phyloP scores from a whole-genome alignment of 2,888 invertebrate species.

The Omphaloscelis lunosa region DNA sequence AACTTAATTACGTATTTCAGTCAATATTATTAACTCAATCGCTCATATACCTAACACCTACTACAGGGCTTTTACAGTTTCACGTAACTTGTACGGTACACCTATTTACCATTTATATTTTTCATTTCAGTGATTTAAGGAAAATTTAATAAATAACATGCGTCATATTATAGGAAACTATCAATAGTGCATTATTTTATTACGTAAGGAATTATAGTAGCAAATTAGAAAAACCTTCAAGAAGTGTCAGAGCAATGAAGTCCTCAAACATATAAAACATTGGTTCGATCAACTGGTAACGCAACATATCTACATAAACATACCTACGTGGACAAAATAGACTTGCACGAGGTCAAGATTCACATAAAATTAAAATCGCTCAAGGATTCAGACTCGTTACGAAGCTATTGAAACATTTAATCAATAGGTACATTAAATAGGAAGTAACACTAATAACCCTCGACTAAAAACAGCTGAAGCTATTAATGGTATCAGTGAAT shows the following conservation, averaged over 20 bases:
- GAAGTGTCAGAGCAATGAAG: slow-evolving; percentile 17
- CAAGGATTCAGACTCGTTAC: slow-evolving; percentile 3
- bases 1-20: slow-evolving; percentile 22
- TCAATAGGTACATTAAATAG: slow-evolving; percentile 6
- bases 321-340: slow-evolving; percentile 15
- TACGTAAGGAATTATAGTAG: not conserved
- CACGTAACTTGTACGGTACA: slow-evolving; percentile 4
- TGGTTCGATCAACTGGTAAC: slow-evolving; percentile 8
- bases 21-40: slow-evolving; percentile 11
- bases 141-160: slow-evolving; percentile 18
- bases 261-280: slow-evolving; percentile 22
- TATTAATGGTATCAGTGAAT: slow-evolving; percentile 58
- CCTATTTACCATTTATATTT: not conserved
- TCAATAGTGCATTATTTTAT: slow-evolving; percentile 2
- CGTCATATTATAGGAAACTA: slow-evolving; percentile 6
- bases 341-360: slow-evolving; percentile 33
- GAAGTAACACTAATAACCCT: slow-evolving; percentile 7
- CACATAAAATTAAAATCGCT: slow-evolving; percentile 15
- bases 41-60: slow-evolving; percentile 14
- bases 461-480: slow-evolving; percentile 44
- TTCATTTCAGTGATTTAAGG: not conserved
- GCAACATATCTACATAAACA: slow-evolving; percentile 21
- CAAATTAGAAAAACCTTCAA: slow-evolving; percentile 29
- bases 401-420: slow-evolving; percentile 14
- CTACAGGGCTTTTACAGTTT: slow-evolving; percentile 13